These are phyloP conservation scores for Hydrotaea cyrtoneurina DNA, from an alignment of 2,888 invertebrate species.

Conservation along the genomic window DNA sequence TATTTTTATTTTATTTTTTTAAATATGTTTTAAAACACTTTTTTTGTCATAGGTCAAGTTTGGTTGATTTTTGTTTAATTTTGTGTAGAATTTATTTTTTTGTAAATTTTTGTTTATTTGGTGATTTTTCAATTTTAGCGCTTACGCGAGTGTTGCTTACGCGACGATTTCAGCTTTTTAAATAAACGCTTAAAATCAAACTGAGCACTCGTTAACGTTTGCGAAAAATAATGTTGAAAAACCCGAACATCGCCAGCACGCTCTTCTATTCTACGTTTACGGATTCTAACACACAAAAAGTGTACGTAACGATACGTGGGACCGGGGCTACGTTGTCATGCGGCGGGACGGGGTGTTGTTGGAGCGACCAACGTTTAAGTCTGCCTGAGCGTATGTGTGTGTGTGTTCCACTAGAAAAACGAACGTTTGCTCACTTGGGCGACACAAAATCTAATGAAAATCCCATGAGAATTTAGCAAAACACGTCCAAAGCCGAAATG, in stretches of 20 bases:
- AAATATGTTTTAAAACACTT: conserved; percentile 2
- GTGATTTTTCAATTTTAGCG: conserved; percentile 38
- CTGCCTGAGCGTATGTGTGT: conserved; percentile 37
- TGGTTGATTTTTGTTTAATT: conserved; percentile 12
- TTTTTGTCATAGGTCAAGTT: conserved; percentile 9
- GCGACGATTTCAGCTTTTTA: conserved; percentile 69
- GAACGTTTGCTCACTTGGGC: conserved; percentile 67
- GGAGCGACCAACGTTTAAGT: conserved; percentile 32
- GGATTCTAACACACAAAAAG: conserved; percentile 28
- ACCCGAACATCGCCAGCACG: conserved; percentile 22
- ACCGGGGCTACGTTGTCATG: conserved; percentile 1
- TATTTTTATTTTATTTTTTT: conserved; percentile 12
- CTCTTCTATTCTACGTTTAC: conserved; percentile 43
- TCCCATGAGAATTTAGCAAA: conserved; percentile 63
- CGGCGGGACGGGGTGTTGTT: neutral
- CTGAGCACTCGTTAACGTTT: conserved; percentile 62
- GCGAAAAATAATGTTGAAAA: conserved; percentile 52
- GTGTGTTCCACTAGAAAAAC: conserved; percentile 53
- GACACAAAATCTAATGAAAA: conserved; percentile 66
- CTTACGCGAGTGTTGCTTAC: conserved; percentile 68
- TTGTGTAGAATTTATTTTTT: conserved; percentile 30
- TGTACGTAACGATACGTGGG: neutral
- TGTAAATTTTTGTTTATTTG: no score
- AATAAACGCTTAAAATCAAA: conserved; percentile 69
- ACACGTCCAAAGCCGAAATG: conserved; percentile 51